A percentile compares a stretch with the other conserved stretches of the same genome.
Conservation (phyloP, 2,797 vertebrate genomes). For the Craterocephalus amniculus region DNA sequence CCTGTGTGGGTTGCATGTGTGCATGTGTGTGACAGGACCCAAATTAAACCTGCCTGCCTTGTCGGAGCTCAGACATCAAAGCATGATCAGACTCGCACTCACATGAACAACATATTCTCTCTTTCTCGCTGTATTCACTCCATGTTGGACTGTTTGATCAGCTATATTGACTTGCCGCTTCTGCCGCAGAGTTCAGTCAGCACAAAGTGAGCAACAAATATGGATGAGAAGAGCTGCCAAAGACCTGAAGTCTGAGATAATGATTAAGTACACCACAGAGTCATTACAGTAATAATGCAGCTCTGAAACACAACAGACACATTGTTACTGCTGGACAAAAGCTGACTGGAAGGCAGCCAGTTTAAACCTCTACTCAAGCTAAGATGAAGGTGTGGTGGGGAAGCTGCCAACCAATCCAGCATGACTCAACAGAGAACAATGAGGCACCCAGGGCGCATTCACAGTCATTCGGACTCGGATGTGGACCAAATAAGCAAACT, state of each 20-base stretch:
- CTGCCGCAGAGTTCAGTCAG: conserved; percentile 44
- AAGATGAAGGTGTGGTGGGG: not conserved
- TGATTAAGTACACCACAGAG: conserved; percentile 20
- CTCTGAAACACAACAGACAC: conserved; percentile 25
- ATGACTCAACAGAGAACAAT: not conserved
- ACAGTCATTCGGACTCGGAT: not conserved
- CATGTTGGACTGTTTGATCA: conserved; percentile 52
- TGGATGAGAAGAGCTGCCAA: conserved; percentile 31
- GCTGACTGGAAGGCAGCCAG: conserved; percentile 41
- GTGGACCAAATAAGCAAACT: not conserved
- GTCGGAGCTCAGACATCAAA: conserved; percentile 65
- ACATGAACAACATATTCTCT: not conserved
- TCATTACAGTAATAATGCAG: conserved; percentile 34
- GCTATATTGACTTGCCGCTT: conserved; percentile 55
- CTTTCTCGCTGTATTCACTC: conserved; percentile 10
- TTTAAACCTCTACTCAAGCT: conserved; percentile 22
- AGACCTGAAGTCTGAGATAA: conserved; percentile 23
- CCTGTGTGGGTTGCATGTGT: conserved; percentile 5
- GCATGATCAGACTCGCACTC: conserved; percentile 53
- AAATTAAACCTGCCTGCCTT: conserved; percentile 41
- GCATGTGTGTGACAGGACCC: conserved; percentile 32
- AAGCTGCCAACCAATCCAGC: not conserved
- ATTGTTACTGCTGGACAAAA: conserved; percentile 28
- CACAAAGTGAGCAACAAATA: conserved; percentile 25
- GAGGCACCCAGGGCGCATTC: no score